A percentile compares a stretch with the other conserved stretches of the same genome.
phyloP scores from a whole-genome alignment of 1,140 invertebrate species.

The Theocolax elegans region DNA sequence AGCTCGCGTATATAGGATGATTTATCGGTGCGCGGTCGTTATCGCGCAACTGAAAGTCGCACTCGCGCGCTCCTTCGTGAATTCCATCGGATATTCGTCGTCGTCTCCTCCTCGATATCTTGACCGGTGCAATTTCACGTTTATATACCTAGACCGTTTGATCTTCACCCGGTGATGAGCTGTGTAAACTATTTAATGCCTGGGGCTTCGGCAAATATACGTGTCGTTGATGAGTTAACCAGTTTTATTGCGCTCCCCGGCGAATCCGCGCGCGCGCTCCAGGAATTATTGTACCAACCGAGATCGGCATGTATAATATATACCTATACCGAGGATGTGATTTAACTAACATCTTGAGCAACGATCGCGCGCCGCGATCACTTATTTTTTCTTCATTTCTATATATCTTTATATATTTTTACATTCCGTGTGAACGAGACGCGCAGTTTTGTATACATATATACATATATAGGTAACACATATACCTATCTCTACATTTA shows the following conservation, averaged over 20 bases:
- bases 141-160: not conserved
- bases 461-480: too few relatives aligned
- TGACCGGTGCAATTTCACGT: slow-evolving; percentile 5
- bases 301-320: too few relatives aligned
- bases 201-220: not conserved
- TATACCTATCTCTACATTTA: too few relatives aligned
- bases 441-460: too few relatives aligned
- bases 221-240: slow-evolving; percentile 3
- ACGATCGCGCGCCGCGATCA: too few relatives aligned
- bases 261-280: too few relatives aligned
- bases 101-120: slow-evolving; percentile 33
- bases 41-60: slow-evolving; percentile 62
- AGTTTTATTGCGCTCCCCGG: slow-evolving; percentile 19
- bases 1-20: slow-evolving; percentile 46
- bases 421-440: too few relatives aligned
- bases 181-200: slow-evolving; percentile 1
- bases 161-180: not conserved
- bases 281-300: too few relatives aligned
- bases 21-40: slow-evolving; percentile 63
- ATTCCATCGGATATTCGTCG: slow-evolving; percentile 55
- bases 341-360: too few relatives aligned
- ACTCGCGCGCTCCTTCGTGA: slow-evolving; percentile 40
- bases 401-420: too few relatives aligned
- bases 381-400: too few relatives aligned
- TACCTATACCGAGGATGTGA: too few relatives aligned